Evolutionary conservation across 2,888 invertebrate species (phyloP).

Genomic region (Graphium colonna): DNA sequence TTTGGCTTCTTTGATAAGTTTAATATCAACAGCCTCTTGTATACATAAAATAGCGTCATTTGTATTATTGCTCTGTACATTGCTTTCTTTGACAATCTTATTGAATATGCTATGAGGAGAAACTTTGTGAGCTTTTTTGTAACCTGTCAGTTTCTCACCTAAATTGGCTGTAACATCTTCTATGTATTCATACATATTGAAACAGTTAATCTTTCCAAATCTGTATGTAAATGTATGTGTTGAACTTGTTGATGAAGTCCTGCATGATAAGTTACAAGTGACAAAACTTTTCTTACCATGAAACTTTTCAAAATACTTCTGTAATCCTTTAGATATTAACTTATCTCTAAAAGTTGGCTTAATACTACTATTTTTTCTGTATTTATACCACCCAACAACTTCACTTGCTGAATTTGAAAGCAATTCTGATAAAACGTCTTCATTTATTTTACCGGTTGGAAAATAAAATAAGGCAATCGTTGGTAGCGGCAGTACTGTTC

Average conservation of each 20-base stretch:
- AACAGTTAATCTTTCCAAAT: slow-evolving; percentile 80
- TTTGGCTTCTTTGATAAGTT: slow-evolving; percentile 61
- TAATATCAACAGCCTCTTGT: slow-evolving; percentile 64
- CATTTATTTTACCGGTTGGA: slow-evolving; percentile 78
- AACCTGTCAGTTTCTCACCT: slow-evolving; percentile 72
- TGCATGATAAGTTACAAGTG: slow-evolving; percentile 80
- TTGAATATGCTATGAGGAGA: slow-evolving; percentile 62
- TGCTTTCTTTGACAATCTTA: slow-evolving; percentile 63
- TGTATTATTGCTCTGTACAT: slow-evolving; percentile 56
- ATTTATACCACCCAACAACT: slow-evolving; percentile 85
- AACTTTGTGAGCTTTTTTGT: slow-evolving; percentile 56
- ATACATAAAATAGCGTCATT: slow-evolving; percentile 66
- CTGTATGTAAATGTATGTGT: slow-evolving; percentile 83
- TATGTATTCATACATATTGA: slow-evolving; percentile 75
- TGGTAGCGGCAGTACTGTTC: slow-evolving; percentile 81
- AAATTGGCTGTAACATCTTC: slow-evolving; percentile 77
- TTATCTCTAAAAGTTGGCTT: slow-evolving; percentile 82
- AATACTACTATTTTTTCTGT: slow-evolving; percentile 74
- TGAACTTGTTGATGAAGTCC: slow-evolving; percentile 69
- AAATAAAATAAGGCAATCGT: slow-evolving; percentile 79
- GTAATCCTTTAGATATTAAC: slow-evolving; percentile 81
- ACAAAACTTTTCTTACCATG: slow-evolving; percentile 81
- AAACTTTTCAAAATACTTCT: slow-evolving; percentile 76
- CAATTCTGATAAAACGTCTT: slow-evolving; percentile 73
- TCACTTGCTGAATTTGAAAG: slow-evolving; percentile 74